These are phyloP conservation scores for Saccopteryx bilineata DNA, from an alignment of 2,113 vertebrate species.

Conservation along the genomic window DNA sequence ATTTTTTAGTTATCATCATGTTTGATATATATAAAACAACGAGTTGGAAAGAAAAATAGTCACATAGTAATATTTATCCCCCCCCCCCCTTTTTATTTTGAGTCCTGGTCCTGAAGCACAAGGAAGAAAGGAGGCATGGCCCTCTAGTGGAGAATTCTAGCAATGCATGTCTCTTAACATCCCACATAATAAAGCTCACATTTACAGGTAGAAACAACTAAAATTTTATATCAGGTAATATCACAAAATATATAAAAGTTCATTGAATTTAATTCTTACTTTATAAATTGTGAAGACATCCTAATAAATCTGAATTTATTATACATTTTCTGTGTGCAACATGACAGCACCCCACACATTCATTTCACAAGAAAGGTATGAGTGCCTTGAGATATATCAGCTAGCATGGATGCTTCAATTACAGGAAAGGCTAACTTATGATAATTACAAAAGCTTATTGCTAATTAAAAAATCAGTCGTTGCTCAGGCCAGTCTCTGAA, in stretches of 20 bases:
- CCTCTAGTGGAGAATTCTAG: slow-evolving; percentile 77
- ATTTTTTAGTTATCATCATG: not conserved
- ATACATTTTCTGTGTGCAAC: not conserved
- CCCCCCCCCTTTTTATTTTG: not conserved
- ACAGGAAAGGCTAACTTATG: slow-evolving; percentile 2
- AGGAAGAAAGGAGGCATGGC: slow-evolving; percentile 18
- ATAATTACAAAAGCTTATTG: slow-evolving; percentile 34
- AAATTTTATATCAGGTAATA: not conserved
- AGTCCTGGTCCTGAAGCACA: not conserved
- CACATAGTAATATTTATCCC: not conserved
- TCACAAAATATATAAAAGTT: not conserved
- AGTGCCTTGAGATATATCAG: not conserved
- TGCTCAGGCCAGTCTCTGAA: not conserved
- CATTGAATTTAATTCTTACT: not conserved
- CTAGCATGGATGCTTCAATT: not conserved
- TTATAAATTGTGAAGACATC: slow-evolving; percentile 10
- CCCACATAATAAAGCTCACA: not conserved
- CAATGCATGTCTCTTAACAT: not conserved
- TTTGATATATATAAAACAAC: not conserved
- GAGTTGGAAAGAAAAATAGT: not conserved
- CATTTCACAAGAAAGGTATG: not conserved
- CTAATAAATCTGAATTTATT: not conserved
- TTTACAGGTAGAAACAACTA: not conserved
- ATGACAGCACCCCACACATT: too few relatives aligned
- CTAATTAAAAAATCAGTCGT: slow-evolving; percentile 47